Evolutionary conservation across 2,888 invertebrate genomes (phyloP).

Genomic region (Pterostichus madidus): DNA sequence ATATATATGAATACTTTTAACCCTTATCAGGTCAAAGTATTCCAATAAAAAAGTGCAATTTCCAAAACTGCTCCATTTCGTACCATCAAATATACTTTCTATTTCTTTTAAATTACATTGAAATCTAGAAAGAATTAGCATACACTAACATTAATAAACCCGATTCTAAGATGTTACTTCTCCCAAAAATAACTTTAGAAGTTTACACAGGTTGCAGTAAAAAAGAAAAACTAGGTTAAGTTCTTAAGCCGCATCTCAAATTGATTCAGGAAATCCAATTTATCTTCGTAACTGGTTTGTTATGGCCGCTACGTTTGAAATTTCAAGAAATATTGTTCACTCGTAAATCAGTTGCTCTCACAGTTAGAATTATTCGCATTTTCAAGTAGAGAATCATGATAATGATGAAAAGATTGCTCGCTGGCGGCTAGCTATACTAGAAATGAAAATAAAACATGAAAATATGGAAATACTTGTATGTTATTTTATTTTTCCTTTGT

Average conservation of each 20-base stretch:
- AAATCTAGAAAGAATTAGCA: conserved; percentile 11
- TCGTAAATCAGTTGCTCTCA: background rate
- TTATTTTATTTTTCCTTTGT: too few species aligned
- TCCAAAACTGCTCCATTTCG: too few species aligned
- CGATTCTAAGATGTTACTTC: conserved; percentile 2
- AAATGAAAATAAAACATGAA: too few species aligned
- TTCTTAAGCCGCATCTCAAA: conserved; percentile 31
- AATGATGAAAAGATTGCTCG: background rate
- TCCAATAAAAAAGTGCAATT: too few species aligned
- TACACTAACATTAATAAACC: conserved; percentile 4
- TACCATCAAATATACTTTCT: background rate
- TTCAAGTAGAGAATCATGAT: background rate
- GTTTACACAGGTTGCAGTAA: conserved; percentile 14
- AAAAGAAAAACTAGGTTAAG: conserved; percentile 31
- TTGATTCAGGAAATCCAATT: conserved; percentile 39
- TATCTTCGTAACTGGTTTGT: conserved; percentile 49
- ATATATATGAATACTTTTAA: background rate
- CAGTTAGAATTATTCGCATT: background rate
- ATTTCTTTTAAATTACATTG: background rate
- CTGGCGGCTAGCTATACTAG: too few species aligned
- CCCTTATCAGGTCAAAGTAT: background rate
- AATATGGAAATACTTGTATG: too few species aligned
- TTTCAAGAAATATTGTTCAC: conserved; percentile 7
- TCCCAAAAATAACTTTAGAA: conserved; percentile 26
- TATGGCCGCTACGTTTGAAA: conserved; percentile 23